Percentiles rank a stretch among this genome's conserved stretches.
These are phyloP conservation scores for Carassius auratus DNA, from an alignment of 2,113 vertebrate species.

Conservation along the genomic window DNA sequence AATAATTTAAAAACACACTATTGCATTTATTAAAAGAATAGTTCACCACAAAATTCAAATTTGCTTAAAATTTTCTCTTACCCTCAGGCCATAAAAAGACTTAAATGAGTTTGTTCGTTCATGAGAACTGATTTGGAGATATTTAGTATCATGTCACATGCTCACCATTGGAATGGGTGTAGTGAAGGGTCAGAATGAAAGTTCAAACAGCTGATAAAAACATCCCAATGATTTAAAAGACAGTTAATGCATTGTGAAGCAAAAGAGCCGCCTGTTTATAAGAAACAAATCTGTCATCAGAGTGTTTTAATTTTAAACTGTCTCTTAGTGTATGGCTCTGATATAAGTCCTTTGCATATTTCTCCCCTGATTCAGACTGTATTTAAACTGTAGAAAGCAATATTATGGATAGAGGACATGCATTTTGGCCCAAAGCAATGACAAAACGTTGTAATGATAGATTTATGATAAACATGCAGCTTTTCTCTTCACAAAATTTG, in stretches of 20 bases:
- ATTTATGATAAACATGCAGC: background rate
- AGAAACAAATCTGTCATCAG: background rate
- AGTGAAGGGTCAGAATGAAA: background rate
- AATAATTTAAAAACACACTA: background rate
- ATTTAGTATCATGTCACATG: background rate
- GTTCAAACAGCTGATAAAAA: background rate
- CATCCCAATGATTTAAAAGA: background rate
- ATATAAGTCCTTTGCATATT: background rate
- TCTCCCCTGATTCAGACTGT: background rate
- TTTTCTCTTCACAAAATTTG: no score
- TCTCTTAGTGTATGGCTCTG: background rate
- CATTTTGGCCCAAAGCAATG: no score
- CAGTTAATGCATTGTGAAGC: background rate
- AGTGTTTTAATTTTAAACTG: background rate
- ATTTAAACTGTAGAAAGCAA: no score
- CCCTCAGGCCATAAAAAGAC: background rate
- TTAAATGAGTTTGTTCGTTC: background rate
- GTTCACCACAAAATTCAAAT: background rate
- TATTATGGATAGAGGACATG: no score
- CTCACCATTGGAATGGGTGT: background rate
- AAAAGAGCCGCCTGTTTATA: background rate
- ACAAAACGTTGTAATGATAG: no score
- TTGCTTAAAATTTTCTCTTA: no score
- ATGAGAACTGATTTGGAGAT: background rate
- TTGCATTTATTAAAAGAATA: background rate